Evolutionary conservation across 2,888 invertebrate genomes (phyloP).

Genomic region (Nudaria mundana): DNA sequence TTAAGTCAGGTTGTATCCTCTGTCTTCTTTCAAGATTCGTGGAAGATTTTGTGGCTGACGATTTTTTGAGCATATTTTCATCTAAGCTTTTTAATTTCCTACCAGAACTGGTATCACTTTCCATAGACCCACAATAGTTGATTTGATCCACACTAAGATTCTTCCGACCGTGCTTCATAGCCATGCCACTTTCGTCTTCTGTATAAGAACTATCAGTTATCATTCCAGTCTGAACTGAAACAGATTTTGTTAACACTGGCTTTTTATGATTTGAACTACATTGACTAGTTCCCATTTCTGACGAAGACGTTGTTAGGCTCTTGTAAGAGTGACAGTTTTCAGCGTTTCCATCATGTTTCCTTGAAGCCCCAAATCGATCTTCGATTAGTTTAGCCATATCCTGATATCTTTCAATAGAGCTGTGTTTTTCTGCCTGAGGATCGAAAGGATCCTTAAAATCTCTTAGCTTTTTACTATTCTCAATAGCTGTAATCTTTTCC

Average conservation of each 20-base stretch:
- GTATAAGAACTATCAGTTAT: constrained; percentile 65
- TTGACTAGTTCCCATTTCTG: constrained; percentile 77
- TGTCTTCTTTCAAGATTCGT: constrained; percentile 74
- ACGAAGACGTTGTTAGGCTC: constrained; percentile 76
- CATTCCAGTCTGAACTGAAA: constrained; percentile 76
- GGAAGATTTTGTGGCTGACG: constrained; percentile 69
- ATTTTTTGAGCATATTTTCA: constrained; percentile 75
- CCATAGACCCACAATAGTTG: constrained; percentile 77
- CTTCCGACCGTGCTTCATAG: constrained; percentile 73
- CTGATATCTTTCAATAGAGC: constrained; percentile 86
- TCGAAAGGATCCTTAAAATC: constrained; percentile 82
- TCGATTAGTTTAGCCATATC: constrained; percentile 87
- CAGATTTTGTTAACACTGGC: constrained; percentile 73
- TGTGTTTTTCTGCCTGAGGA: constrained; percentile 82
- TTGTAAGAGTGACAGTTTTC: constrained; percentile 78
- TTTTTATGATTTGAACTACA: constrained; percentile 75
- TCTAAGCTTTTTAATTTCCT: constrained; percentile 73
- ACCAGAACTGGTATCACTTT: constrained; percentile 74
- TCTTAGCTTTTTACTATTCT: constrained; percentile 60
- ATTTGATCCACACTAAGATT: constrained; percentile 77
- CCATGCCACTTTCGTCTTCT: constrained; percentile 65
- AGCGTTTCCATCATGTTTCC: constrained; percentile 70
- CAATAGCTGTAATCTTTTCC: constrained; percentile 65
- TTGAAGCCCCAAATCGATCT: constrained; percentile 82
- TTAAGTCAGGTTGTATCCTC: constrained; percentile 76